Evolutionary conservation across 2,888 invertebrate genomes (phyloP), one percentile per base, ranked within the genome.

Genomic region (Ormyrus labotus): DNA sequence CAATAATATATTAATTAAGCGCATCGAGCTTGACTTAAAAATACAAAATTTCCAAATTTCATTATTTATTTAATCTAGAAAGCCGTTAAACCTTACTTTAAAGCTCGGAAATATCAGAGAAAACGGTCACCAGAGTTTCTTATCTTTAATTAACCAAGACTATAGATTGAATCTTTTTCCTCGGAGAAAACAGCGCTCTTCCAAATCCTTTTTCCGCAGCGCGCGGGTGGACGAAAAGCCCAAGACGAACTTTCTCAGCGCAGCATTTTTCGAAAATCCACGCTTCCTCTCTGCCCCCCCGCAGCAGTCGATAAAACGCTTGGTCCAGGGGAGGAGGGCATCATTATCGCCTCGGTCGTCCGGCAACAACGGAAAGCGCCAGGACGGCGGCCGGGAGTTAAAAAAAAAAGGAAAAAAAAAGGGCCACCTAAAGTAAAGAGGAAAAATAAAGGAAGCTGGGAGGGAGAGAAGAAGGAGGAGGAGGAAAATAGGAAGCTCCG

Each of bases 341-440:
- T 85, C 78, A 85, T 81, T 81, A 74, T 78, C 74, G 67, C 75
- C 63, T 65, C 34, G 60, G 53, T 34, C 65, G 45, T 19, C 10
- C 58, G 47, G 64, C 58, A 63, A 53, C 64, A 64, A 63, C 60
- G 74, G 68, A 45, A 58, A 63, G 60, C 51, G 71, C 69, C 55
- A 45, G 53, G 71, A 67, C 58, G 64, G 50, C 45, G 60, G 34
- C 50, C 58, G 57, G n/a, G 34, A 63, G 47, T 63, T 51, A 53
- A 64, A 64, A 51, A 51, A 65, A 65, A 65, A 67, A 63, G 10
- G 48, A 60, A 11, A 60, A 51, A 69, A 55, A 48, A 55, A 55
- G 8, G 68, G 65, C 34, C 34, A 34, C 34, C 34, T 34, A 64
- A 71, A 60, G 51, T 34, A 78, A 57, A 69, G 61, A 69, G 68